Evolutionary conservation across 2,888 invertebrate species (phyloP), one percentile per base, ranked within the genome.

Genomic region (Synergus umbraculus): DNA sequence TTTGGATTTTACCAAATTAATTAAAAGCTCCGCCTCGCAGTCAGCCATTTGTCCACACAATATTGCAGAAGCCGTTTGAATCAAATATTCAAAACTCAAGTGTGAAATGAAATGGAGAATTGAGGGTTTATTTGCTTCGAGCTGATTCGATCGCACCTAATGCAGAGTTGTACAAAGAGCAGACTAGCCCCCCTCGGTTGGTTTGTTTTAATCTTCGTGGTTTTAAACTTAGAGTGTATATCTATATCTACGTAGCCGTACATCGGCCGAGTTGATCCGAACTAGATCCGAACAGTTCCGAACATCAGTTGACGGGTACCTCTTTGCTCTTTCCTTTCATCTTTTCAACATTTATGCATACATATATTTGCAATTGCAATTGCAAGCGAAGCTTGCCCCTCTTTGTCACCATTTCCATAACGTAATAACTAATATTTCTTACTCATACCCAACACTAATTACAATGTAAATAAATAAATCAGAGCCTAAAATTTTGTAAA

Each of bases 1-100:
- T 54, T 73, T 73, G 13, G 73, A 73, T 73, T 73, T 73, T 10
- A 73, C 73, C 73, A 73, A 73, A 54, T 46, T 46, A 37, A 73
- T 73, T 10, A 73, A 73, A 54, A 73, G n/a, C 15, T 73, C 73
- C 37, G 73, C 73, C 54, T 73, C 73, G 29, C 73, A 73, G 49
- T 73, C 73, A 15, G 73, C 73, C 73, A 73, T 67, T 66, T n/a
- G 3, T 37, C 37, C 1, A 12, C 15, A 54, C 37, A 54, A 49
- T 49, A 49, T 49, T 49, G 22, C 8, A 3, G 22, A 7, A 46
- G 29, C 29, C 37, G 73, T 54, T 73, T 54, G n/a, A 54, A 54
- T 73, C 73, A 73, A 22, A n/a, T 29, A 73, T 73, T 54, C 37
- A 37, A 49, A 54, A 54, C 54, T 73, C n/a, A 37, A 66, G 3